These are phyloP conservation scores for Patella vulgata DNA, from an alignment of 1,140 invertebrate genomes.

Conservation along the genomic window DNA sequence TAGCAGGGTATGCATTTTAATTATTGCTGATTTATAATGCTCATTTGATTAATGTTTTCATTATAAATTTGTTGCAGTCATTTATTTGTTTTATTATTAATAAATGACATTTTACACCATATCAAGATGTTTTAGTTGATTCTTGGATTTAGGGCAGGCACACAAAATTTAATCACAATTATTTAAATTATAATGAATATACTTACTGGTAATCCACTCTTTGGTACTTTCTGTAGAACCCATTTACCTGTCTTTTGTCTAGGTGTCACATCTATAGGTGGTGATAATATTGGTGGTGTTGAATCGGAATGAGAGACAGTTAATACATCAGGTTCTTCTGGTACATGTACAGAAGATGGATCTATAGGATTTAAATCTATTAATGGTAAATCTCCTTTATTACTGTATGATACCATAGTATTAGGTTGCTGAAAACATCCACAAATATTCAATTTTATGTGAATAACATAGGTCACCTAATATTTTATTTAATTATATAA, in stretches of 20 bases:
- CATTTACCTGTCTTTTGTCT: constrained; percentile 6
- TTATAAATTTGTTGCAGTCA: too few relatives aligned
- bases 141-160: too few relatives aligned
- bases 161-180: too few relatives aligned
- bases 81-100: too few relatives aligned
- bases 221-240: background rate
- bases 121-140: too few relatives aligned
- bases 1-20: too few relatives aligned
- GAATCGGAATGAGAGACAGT: constrained; percentile 8
- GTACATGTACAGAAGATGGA: too few relatives aligned
- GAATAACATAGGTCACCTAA: background rate
- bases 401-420: constrained; percentile 40
- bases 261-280: constrained; percentile 5
- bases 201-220: constrained; percentile 23
- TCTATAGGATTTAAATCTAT: constrained; percentile 32
- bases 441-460: background rate
- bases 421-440: constrained; percentile 37
- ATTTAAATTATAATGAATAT: background rate
- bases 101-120: too few relatives aligned
- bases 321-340: constrained; percentile 31
- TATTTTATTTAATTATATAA: too few relatives aligned
- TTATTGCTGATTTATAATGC: too few relatives aligned
- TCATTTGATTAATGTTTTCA: too few relatives aligned
- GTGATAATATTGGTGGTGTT: too few relatives aligned
- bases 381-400: constrained; percentile 39